These are phyloP conservation scores for Loxodonta africana DNA, from an alignment of 2,113 vertebrate genomes.

Conservation along the genomic window DNA sequence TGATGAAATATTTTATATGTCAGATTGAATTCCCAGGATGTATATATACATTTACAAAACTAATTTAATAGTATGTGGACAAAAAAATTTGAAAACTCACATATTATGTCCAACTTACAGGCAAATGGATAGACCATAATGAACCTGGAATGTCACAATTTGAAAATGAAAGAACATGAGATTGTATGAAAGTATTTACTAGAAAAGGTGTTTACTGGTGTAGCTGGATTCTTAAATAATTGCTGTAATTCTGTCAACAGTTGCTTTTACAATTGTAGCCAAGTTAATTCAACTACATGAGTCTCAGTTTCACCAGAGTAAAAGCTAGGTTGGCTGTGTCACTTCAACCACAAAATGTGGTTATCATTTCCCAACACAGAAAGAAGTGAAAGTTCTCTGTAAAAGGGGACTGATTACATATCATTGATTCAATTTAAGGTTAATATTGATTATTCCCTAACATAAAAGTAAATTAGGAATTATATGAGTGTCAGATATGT, in stretches of 20 bases:
- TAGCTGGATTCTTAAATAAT: not conserved
- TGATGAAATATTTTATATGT: not conserved
- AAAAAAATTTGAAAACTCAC: not conserved
- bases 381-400: not conserved
- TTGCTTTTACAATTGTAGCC: not conserved
- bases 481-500: not conserved
- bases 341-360: not conserved
- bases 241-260: not conserved
- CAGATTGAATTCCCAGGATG: too few species aligned
- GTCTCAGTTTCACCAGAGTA: not conserved
- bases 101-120: too few species aligned
- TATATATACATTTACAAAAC: not conserved
- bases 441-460: not conserved
- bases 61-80: not conserved
- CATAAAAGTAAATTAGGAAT: not conserved
- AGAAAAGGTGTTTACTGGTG: not conserved
- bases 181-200: fast-evolving
- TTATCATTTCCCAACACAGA: not conserved
- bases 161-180: not conserved
- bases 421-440: not conserved
- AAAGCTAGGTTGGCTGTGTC: not conserved
- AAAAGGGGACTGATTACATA: not conserved
- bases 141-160: not conserved
- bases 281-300: too few species aligned
- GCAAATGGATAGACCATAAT: not conserved